Base-by-base conservation (phyloP, 2,113 vertebrate genomes). In the Nettapus auritus region DNA sequence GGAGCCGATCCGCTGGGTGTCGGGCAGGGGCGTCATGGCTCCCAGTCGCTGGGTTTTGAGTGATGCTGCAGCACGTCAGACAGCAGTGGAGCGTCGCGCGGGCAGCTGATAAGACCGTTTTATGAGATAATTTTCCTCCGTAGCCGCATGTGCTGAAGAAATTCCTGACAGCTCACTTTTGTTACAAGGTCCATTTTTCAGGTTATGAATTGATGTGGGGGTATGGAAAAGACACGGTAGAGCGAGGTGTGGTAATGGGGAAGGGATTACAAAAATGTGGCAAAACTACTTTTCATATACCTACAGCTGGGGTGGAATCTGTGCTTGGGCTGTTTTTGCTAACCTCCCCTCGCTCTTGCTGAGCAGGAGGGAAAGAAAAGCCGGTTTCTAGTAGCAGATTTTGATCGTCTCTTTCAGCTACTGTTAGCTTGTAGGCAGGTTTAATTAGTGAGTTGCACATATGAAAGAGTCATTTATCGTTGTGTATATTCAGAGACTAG, bases 71-170 rank as follows among this genome's bases (percentile, higher is more conserved):
- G 19, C 8, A 3, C 48, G 48, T 55, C 12, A 55, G 57, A 16
- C 4, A 1, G 20, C 56, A 78, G 34, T 1, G 0, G 6, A 70
- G 52, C 55, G 26, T 70, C 3, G 0, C 11, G 11, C 40, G 6
- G 66, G 64, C 79, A 83, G 48, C 71, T 83, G 36, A 28, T n/a
- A 57, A 53, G 36, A 75, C 22, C 1, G 0, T 64, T 18, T 70
- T 73, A 68, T 62, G 50, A 53, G 26, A 18, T 14, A 0, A 8
- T 46, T 80, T 80, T 76, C 12, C 14, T 87, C 11, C n/a, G n/a
- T 86, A 66, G 36, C 50, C 79, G 19, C 60, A 19, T 0, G 0
- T 75, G 18, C 19, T 70, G 55, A 33, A 63, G 60, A 79, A 60
- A 40, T 15, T 71, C n/a, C 8, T 42, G 33, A 11, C 34, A 76